These are phyloP conservation scores for Gymnocheta viridis DNA, from an alignment of 2,888 invertebrate species.

Conservation along the genomic window DNA sequence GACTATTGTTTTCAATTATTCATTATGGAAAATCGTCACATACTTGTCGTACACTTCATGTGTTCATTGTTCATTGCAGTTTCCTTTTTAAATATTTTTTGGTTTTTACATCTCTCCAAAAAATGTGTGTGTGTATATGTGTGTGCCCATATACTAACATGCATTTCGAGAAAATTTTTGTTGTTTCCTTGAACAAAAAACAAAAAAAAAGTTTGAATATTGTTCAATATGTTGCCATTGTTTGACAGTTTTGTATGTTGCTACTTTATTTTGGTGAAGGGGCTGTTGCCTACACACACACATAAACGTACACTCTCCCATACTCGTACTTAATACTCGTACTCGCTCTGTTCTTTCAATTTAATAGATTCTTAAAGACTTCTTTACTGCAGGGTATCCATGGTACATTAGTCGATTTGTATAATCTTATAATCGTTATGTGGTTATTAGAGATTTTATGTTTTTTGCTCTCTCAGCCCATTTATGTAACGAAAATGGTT, in stretches of 20 bases:
- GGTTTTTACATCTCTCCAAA: background rate
- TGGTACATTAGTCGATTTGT: conserved; percentile 69
- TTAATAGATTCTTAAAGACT: conserved; percentile 70
- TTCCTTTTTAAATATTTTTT: conserved; percentile 44
- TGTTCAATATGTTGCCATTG: conserved; percentile 70
- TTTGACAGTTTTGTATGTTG: conserved; percentile 63
- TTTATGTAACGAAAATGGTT: conserved; percentile 35
- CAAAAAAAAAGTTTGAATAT: conserved; percentile 48
- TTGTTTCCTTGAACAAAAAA: background rate
- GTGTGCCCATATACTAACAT: background rate
- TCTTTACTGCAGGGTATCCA: conserved; percentile 63
- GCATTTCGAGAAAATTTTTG: conserved; percentile 40
- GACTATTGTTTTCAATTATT: conserved; percentile 74
- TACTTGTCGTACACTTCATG: conserved; percentile 70
- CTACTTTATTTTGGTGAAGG: conserved; percentile 42
- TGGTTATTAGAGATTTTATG: conserved; percentile 66
- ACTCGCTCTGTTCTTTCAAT: conserved; percentile 27
- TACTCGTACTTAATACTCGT: background rate
- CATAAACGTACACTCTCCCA: background rate
- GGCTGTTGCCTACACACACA: conserved; percentile 17
- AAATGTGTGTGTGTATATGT: background rate
- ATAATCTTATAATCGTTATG: conserved; percentile 70
- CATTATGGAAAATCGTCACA: conserved; percentile 73
- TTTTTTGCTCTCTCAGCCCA: background rate
- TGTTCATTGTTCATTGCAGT: conserved; percentile 65